A percentile compares a stretch with the other conserved stretches of the same genome.
phyloP scores from a whole-genome alignment of 2,888 invertebrate genomes.

The Spilosoma lubricipeda region DNA sequence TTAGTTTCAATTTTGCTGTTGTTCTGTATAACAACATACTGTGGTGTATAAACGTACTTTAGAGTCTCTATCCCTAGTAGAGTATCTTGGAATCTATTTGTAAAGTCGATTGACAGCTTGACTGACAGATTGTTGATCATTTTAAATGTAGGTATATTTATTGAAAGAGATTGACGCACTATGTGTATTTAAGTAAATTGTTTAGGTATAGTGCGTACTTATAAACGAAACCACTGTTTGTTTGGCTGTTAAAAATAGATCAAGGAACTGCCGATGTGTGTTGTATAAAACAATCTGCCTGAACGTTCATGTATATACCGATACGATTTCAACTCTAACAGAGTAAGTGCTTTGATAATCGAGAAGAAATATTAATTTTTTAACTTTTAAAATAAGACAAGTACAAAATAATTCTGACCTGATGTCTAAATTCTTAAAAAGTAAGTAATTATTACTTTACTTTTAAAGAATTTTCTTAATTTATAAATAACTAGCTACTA shows the following conservation, averaged over 20 bases:
- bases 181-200: constrained; percentile 1
- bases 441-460: too few relatives aligned
- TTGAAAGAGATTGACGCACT: constrained; percentile 10
- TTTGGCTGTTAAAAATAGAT: constrained; percentile 1
- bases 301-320: background rate
- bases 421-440: too few relatives aligned
- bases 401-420: too few relatives aligned
- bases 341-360: background rate
- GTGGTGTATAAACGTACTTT: too few relatives aligned
- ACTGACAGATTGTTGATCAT: constrained; percentile 18
- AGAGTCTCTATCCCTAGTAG: background rate
- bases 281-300: background rate
- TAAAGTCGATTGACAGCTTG: constrained; percentile 8
- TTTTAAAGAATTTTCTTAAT: too few relatives aligned
- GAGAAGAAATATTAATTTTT: background rate
- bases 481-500: too few relatives aligned
- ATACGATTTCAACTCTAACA: background rate
- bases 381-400: background rate
- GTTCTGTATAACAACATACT: too few relatives aligned
- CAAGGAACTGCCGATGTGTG: background rate
- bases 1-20: too few relatives aligned
- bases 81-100: constrained; percentile 2
- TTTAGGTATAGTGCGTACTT: background rate
- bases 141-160: constrained; percentile 14
- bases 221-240: background rate